Percentiles rank a stretch among this genome's conserved stretches.
Conservation (phyloP, 2,888 invertebrate species). For the Nysson spinosus region DNA sequence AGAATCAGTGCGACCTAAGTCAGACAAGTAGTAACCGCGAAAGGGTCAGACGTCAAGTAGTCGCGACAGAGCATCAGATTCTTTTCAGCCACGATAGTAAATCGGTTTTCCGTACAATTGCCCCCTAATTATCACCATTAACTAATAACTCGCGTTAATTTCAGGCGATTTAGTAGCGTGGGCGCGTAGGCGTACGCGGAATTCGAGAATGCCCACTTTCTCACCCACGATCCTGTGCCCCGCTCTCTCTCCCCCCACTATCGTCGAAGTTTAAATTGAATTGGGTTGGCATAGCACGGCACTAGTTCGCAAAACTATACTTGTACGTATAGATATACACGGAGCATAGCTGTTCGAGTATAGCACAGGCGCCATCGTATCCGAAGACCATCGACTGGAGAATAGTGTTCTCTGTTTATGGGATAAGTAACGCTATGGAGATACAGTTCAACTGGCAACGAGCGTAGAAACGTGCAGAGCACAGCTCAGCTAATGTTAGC, state of each 20-base stretch:
- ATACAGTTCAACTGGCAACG: slow-evolving; percentile 73
- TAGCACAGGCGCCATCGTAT: slow-evolving; percentile 64
- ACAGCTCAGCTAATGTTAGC: slow-evolving; percentile 44
- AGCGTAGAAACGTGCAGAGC: slow-evolving; percentile 64
- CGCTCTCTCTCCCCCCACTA: slow-evolving; percentile 37
- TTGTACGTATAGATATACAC: slow-evolving; percentile 53
- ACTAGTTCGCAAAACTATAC: slow-evolving; percentile 72
- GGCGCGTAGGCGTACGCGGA: slow-evolving; percentile 63
- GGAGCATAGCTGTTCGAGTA: slow-evolving; percentile 35
- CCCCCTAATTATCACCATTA: slow-evolving; percentile 75
- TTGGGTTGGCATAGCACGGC: slow-evolving; percentile 71
- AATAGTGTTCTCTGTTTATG: slow-evolving; percentile 73
- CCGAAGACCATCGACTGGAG: slow-evolving; percentile 76
- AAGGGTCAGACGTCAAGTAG: slow-evolving; percentile 34
- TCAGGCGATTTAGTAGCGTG: slow-evolving; percentile 73
- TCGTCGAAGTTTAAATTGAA: slow-evolving; percentile 76
- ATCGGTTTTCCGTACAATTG: slow-evolving; percentile 76
- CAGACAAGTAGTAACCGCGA: too few species aligned
- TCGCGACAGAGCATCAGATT: slow-evolving; percentile 39
- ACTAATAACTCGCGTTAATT: slow-evolving; percentile 77
- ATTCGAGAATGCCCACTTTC: slow-evolving; percentile 19
- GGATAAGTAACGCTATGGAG: slow-evolving; percentile 72
- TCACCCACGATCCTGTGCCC: slow-evolving; percentile 34
- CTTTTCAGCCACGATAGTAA: slow-evolving; percentile 39
- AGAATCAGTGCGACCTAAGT: too few species aligned